phyloP scores from a whole-genome alignment of 1,140 invertebrate genomes.

The Calliopsis andreniformis region DNA sequence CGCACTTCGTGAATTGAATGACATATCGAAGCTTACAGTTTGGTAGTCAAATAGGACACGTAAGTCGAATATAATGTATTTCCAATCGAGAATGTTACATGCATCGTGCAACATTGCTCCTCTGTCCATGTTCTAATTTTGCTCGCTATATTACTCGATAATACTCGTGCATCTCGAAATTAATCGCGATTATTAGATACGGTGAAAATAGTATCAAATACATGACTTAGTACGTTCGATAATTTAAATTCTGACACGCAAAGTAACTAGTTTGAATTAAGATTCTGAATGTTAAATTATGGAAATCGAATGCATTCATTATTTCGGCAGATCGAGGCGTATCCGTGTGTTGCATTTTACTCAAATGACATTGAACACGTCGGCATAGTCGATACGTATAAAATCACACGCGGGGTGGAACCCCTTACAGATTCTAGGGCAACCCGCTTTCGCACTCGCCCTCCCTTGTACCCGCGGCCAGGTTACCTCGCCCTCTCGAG shows the following conservation, averaged over 20 bases:
- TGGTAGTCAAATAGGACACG: slow-evolving; percentile 16
- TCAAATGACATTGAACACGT: slow-evolving; percentile 26
- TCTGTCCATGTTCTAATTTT: slow-evolving; percentile 24
- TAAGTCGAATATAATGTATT: slow-evolving; percentile 31
- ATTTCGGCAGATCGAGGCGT: neutral
- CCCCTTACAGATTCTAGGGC: slow-evolving; percentile 60
- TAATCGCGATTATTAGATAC: neutral
- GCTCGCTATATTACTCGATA: neutral
- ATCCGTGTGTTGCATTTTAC: slow-evolving; percentile 15
- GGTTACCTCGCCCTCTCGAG: slow-evolving; percentile 62
- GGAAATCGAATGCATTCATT: neutral
- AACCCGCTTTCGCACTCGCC: slow-evolving; percentile 61
- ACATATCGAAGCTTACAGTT: slow-evolving; percentile 4
- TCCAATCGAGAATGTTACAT: slow-evolving; percentile 22
- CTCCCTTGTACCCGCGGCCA: slow-evolving; percentile 50
- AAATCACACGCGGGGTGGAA: slow-evolving; percentile 51
- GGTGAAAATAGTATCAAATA: neutral
- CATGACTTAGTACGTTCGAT: neutral
- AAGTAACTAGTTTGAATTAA: neutral
- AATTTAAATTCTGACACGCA: neutral
- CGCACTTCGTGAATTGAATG: neutral
- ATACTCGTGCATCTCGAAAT: slow-evolving; percentile 4
- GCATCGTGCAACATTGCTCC: neutral
- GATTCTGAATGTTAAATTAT: neutral
- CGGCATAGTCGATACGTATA: slow-evolving; percentile 19